Evolutionary conservation across 2,888 invertebrate species (phyloP).

Genomic region (Pseudoips prasinana): DNA sequence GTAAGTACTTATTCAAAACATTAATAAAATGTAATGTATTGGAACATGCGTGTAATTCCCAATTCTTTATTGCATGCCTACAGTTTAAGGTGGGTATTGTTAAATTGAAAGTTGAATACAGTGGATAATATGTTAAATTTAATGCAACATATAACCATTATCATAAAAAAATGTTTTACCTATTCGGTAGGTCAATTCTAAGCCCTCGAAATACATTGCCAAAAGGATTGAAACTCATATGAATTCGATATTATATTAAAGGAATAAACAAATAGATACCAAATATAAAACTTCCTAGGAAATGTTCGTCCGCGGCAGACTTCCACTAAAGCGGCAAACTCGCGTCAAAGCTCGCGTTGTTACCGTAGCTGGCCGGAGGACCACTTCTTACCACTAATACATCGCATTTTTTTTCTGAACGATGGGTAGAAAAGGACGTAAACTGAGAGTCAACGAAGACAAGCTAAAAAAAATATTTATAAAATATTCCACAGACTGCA

Average conservation of each 20-base stretch:
- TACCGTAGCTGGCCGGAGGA: conserved; percentile 14
- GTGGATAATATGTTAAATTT: conserved; percentile 12
- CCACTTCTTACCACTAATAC: conserved; percentile 15
- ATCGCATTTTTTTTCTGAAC: conserved; percentile 14
- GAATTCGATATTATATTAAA: conserved; percentile 17
- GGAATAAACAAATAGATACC: conserved; percentile 17
- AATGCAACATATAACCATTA: conserved; percentile 14
- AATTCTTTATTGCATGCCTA: conserved; percentile 14
- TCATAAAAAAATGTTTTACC: conserved; percentile 14
- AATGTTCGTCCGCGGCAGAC: conserved; percentile 14
- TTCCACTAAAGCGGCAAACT: conserved; percentile 16
- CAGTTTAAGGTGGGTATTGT: conserved; percentile 12
- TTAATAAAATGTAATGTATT: conserved; percentile 13
- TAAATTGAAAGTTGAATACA: conserved; percentile 14
- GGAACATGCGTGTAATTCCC: conserved; percentile 12
- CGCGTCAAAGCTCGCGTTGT: conserved; percentile 15
- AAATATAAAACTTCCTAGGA: conserved; percentile 15
- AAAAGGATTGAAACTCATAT: conserved; percentile 14
- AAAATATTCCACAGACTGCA: conserved; percentile 11
- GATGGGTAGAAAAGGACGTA: conserved; percentile 12
- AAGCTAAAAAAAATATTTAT: conserved; percentile 11
- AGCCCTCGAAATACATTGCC: conserved; percentile 14
- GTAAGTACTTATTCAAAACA: conserved; percentile 13
- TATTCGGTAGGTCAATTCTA: conserved; percentile 14
- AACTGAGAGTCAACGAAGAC: conserved; percentile 10